Evolutionary conservation across 2,113 vertebrate species (phyloP), one percentile per base, ranked within the genome.

Genomic region (Myodes glareolus): DNA sequence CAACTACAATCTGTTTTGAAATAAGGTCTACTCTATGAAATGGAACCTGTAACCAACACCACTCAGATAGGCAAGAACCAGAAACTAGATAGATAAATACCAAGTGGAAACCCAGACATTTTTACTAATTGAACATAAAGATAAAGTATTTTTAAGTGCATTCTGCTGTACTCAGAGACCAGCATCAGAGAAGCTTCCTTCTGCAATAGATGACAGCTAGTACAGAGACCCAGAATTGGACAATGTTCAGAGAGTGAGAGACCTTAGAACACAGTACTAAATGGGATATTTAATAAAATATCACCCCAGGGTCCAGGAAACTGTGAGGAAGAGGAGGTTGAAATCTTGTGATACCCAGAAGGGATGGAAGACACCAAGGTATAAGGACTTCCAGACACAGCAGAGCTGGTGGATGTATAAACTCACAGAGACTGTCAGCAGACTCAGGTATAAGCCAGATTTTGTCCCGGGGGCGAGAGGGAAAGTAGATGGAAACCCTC

Each of bases 381-480:
- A 61, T 13, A 58, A 82, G 5, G 5, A 3, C 25, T 8, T 39
- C 23, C 7, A 39, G 55, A 27, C 19, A n/a, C 5, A 58, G 14
- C 12, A 82, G 36, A 61, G 9, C 11, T 82, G 36, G 31, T 36
- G 3, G 6, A 82, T 12, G 29, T 82, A 16, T 61, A 55, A 82
- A 82, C 6, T 61, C 19, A 12, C 12, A 82, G 55, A 27, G 36
- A 80, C 31, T n/a, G 1, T 81, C 17, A 25, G 21, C 25, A 61
- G 27, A 12, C 23, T 16, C 23, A 61, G 36, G 3, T 63, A 7
- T 84, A 29, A 31, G 25, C 3, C 58, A 42, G 3, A 63, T 63
- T 1, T 63, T 8, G 1, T 84, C 13, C 3, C n/a, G 9, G 14
- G 9, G 13, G n/a, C 31, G 3, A 63, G 14, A 5, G 14, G 3